These are phyloP conservation scores for Drosophila vallismaia DNA, from an alignment of 2,888 invertebrate genomes.

Conservation along the genomic window DNA sequence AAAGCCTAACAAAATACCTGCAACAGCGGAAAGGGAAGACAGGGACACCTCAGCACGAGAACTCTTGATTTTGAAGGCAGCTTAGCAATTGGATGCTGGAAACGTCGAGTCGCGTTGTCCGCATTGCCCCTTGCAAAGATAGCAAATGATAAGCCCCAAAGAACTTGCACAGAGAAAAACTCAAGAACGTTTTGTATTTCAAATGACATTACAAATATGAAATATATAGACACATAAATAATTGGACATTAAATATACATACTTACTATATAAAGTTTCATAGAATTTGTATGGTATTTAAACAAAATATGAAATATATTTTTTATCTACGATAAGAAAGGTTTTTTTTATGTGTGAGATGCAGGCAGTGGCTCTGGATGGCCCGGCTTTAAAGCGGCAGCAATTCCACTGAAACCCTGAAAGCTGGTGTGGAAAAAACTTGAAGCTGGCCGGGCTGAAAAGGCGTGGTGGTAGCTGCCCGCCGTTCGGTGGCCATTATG, in stretches of 20 bases:
- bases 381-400: slow-evolving; percentile 26
- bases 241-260: too few species aligned
- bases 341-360: background rate
- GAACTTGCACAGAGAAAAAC: slow-evolving; percentile 45
- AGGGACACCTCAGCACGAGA: slow-evolving; percentile 2
- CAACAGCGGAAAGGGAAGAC: slow-evolving; percentile 5
- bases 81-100: slow-evolving; percentile 78
- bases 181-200: too few species aligned
- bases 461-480: slow-evolving; percentile 46
- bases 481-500: slow-evolving; percentile 79
- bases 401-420: slow-evolving; percentile 63
- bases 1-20: slow-evolving; percentile 50
- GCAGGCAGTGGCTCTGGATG: slow-evolving; percentile 14
- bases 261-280: too few species aligned
- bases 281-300: too few species aligned
- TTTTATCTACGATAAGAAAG: slow-evolving; percentile 29
- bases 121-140: slow-evolving; percentile 62
- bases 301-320: too few species aligned
- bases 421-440: slow-evolving; percentile 53
- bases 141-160: slow-evolving; percentile 73
- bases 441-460: slow-evolving; percentile 36
- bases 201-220: too few species aligned
- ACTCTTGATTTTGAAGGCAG: slow-evolving; percentile 38
- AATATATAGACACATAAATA: too few species aligned
- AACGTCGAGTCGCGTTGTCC: slow-evolving; percentile 47